Conservation (phyloP, 2,113 vertebrate species). For the Bolborhynchus lineola region DNA sequence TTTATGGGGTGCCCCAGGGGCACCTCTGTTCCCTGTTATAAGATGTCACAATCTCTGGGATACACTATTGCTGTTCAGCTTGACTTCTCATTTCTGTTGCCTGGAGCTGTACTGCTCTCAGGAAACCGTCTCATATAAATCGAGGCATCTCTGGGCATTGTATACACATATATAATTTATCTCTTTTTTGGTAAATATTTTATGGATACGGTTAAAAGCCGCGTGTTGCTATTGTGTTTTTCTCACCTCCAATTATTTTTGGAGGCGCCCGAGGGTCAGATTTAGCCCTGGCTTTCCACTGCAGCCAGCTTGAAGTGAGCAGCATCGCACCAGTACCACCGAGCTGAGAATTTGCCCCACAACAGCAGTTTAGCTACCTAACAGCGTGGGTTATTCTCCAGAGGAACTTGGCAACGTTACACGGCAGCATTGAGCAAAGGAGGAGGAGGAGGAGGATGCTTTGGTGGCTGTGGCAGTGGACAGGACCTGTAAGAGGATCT, state of each 20-base stretch:
- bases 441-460: background rate
- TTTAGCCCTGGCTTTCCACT: background rate
- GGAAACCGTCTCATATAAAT: slow-evolving; percentile 17
- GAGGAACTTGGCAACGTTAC: background rate
- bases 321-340: background rate
- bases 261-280: slow-evolving; percentile 12
- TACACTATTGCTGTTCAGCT: slow-evolving; percentile 43
- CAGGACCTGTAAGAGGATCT: background rate
- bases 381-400: background rate
- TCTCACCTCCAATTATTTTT: slow-evolving; percentile 60
- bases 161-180: slow-evolving; percentile 61
- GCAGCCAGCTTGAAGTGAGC: background rate
- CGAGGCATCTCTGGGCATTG: slow-evolving; percentile 44
- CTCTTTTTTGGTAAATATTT: slow-evolving; percentile 48
- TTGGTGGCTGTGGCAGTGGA: background rate
- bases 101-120: slow-evolving; percentile 61
- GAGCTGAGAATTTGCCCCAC: background rate
- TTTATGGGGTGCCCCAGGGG: slow-evolving; percentile 64
- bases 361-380: background rate
- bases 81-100: slow-evolving; percentile 58
- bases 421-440: fast-evolving
- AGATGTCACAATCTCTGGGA: slow-evolving; percentile 63
- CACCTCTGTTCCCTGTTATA: slow-evolving; percentile 46
- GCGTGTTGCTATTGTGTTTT: slow-evolving; percentile 20
- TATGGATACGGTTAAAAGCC: slow-evolving; percentile 62